Evolutionary conservation across 2,888 invertebrate species (phyloP), one percentile per base, ranked within the genome.

Genomic region (Mimumesa dahlbomi): DNA sequence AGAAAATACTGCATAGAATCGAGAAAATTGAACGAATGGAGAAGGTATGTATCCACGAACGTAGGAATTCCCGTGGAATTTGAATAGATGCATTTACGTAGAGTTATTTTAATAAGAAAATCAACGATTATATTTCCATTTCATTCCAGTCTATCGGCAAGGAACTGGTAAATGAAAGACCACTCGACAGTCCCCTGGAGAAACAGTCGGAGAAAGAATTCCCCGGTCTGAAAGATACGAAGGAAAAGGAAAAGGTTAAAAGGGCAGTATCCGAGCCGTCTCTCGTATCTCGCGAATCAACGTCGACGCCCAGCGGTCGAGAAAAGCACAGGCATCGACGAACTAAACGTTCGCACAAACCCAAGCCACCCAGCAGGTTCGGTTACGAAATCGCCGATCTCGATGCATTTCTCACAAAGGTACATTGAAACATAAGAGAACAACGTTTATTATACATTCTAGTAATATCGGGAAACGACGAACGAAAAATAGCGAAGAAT

Each of bases 371-470:
- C 0, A 84, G 77, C 29, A 90, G 89, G 84, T 95, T 95, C 82
- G 95, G 95, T 50, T 95, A 96, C 82, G 95, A 95, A 78, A 95
- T 96, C 48, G 92, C 93, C 69, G 95, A 96, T 88, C 92, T 96
- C 69, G 95, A 95, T 86, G 93, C 93, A 69, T 95, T 95, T 87
- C 91, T 96, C 52, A 93, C 94, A 4, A 94, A 95, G 92, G 94
- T 94, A n/a, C n/a, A n/a, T n/a, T n/a, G n/a, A n/a, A n/a, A n/a
- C n/a, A n/a, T 25, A 25, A 7, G 25, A 7, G 25, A 25, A 25
- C n/a, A n/a, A 7, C 4, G 25, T 25, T 7, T 7, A 25, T 25
- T 25, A 13, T 36, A 36, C n/a, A 36, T 36, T 11, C 36, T 13
- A 36, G 11, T 36, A 4, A 11, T 36, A 36, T 13, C 11, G 14